Conservation (phyloP, 2,113 vertebrate genomes). For the Gavia stellata region DNA sequence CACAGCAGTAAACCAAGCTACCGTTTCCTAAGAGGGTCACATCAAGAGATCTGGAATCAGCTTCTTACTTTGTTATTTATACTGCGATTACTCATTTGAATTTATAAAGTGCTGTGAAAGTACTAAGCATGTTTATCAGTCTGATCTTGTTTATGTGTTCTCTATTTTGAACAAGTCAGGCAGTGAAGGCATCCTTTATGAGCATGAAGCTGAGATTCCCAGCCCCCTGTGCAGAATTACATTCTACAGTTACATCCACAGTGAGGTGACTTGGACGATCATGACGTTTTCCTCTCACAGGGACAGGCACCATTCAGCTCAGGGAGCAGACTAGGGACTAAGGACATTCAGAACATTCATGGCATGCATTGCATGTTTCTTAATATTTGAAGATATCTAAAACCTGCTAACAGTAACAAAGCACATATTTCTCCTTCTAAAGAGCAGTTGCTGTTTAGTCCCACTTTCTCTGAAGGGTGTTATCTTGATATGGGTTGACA, state of each 20-base stretch:
- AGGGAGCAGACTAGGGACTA: background rate
- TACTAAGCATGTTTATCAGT: background rate
- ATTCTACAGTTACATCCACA: background rate
- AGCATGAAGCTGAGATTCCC: background rate
- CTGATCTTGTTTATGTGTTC: background rate
- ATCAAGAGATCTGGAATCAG: background rate
- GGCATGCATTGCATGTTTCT: rapidly evolving
- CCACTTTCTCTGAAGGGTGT: background rate
- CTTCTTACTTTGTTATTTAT: background rate
- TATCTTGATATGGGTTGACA: background rate
- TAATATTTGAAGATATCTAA: background rate
- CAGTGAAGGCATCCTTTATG: background rate
- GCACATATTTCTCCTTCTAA: background rate
- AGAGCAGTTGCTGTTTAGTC: background rate
- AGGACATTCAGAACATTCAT: background rate
- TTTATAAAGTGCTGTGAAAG: background rate
- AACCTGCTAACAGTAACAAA: background rate
- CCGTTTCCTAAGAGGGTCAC: background rate
- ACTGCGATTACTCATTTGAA: background rate
- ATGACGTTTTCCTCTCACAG: background rate
- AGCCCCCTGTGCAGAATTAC: background rate
- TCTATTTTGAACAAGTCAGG: too few relatives aligned
- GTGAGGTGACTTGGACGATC: background rate
- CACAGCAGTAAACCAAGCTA: background rate
- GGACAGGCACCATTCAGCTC: background rate